Percentiles rank a stretch among this genome's conserved stretches.
Conservation (phyloP, 2,888 invertebrate species). For the Perithous albicinctus region DNA sequence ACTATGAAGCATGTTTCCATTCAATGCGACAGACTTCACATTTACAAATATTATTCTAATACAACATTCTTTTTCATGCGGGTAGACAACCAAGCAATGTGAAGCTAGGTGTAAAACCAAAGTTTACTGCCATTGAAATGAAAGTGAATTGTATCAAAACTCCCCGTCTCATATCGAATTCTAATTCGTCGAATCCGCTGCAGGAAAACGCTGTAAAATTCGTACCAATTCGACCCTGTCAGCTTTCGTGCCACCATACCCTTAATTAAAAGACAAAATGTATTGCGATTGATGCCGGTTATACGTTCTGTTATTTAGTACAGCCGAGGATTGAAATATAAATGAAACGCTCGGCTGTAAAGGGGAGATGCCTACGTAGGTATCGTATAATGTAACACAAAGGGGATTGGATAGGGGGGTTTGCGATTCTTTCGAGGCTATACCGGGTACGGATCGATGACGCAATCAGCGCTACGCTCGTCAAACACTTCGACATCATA, state of each 20-base stretch:
- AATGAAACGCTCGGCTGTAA: background rate
- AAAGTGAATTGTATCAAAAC: conserved; percentile 36
- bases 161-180: background rate
- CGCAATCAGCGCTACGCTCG: conserved; percentile 47
- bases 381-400: conserved; percentile 1
- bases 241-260: background rate
- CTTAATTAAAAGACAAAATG: conserved; percentile 14
- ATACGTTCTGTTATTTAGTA: background rate
- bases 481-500: conserved; percentile 57
- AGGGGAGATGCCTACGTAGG: background rate
- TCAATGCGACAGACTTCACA: no score
- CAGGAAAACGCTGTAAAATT: background rate
- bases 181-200: background rate
- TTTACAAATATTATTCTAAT: no score
- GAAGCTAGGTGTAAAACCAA: conserved; percentile 40
- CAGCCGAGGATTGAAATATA: conserved; percentile 17
- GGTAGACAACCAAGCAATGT: no score
- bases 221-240: background rate
- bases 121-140: conserved; percentile 37
- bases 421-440: conserved; percentile 31
- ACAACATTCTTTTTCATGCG: no score
- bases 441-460: conserved; percentile 46
- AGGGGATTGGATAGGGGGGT: background rate
- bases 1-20: no score
- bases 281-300: background rate